phyloP scores from a whole-genome alignment of 1,140 invertebrate genomes.

The Cyclargus thomasi region DNA sequence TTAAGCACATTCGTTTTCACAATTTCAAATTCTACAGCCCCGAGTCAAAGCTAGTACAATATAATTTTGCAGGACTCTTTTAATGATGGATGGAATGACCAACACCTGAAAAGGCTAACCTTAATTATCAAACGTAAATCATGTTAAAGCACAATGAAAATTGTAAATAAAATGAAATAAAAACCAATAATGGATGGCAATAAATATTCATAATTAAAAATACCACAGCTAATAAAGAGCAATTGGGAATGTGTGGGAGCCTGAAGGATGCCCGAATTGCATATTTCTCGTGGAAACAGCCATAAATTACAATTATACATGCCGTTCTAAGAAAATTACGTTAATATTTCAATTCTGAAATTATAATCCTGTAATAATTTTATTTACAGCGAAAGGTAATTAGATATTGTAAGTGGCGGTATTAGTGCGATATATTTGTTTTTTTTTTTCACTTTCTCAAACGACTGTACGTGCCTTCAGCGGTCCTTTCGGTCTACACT shows the following conservation, averaged over 20 bases:
- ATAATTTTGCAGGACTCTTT: too few species aligned
- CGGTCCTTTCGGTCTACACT: conserved; percentile 39
- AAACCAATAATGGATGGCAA: neutral
- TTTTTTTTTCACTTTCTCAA: conserved; percentile 48
- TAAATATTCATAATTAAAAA: conserved; percentile 2
- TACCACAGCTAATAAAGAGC: neutral
- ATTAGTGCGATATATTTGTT: conserved; percentile 29
- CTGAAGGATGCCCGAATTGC: neutral
- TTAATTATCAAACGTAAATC: too few species aligned
- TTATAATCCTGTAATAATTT: neutral
- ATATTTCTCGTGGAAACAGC: neutral
- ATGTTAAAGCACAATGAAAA: neutral
- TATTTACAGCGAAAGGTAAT: neutral
- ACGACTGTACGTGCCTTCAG: conserved; percentile 47
- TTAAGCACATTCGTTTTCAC: too few species aligned
- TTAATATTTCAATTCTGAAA: neutral
- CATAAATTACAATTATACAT: neutral
- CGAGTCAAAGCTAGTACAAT: too few species aligned
- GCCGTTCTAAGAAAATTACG: neutral
- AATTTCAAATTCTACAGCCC: too few species aligned
- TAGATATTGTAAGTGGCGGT: neutral
- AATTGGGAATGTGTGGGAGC: neutral
- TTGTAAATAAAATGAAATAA: neutral
- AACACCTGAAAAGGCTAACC: too few species aligned
- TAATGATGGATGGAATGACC: too few species aligned